Percentiles rank a stretch among this genome's conserved stretches.
Conservation (phyloP, 2,797 vertebrate genomes). For the Cyprinodon diabolis region DNA sequence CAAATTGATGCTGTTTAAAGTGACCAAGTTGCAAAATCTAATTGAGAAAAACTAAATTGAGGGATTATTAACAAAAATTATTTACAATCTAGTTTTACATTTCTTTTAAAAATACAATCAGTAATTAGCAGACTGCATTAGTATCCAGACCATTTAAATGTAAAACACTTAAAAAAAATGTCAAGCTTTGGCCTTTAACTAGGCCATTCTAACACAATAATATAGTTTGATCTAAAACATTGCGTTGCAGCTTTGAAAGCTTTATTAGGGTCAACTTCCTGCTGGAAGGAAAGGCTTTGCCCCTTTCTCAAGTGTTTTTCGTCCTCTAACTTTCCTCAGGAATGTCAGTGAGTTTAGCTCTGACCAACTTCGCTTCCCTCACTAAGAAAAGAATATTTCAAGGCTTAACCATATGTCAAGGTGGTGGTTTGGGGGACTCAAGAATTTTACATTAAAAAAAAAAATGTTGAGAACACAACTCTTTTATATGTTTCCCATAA, state of each 20-base stretch:
- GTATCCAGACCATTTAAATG: neutral
- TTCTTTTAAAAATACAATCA: neutral
- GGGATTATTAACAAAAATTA: no score
- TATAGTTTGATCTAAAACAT: neutral
- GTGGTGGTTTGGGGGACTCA: neutral
- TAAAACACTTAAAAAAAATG: neutral
- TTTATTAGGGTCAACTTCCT: neutral
- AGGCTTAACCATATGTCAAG: neutral
- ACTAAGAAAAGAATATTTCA: neutral
- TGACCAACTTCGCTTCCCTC: neutral
- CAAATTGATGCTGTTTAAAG: slow-evolving; percentile 10
- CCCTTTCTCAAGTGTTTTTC: neutral
- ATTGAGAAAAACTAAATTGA: slow-evolving; percentile 14
- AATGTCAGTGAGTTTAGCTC: neutral
- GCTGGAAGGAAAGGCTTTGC: neutral
- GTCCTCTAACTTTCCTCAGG: neutral
- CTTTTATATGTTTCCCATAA: neutral
- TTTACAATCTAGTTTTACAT: neutral
- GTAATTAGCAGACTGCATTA: neutral
- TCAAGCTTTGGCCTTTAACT: neutral
- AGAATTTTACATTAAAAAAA: neutral
- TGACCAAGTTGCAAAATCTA: neutral
- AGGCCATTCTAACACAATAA: neutral
- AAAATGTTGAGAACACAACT: neutral
- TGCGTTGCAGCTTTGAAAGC: neutral